Evolutionary conservation across 2,113 vertebrate genomes (phyloP), one percentile per base, ranked within the genome.

Genomic region (Pao palembangensis): DNA sequence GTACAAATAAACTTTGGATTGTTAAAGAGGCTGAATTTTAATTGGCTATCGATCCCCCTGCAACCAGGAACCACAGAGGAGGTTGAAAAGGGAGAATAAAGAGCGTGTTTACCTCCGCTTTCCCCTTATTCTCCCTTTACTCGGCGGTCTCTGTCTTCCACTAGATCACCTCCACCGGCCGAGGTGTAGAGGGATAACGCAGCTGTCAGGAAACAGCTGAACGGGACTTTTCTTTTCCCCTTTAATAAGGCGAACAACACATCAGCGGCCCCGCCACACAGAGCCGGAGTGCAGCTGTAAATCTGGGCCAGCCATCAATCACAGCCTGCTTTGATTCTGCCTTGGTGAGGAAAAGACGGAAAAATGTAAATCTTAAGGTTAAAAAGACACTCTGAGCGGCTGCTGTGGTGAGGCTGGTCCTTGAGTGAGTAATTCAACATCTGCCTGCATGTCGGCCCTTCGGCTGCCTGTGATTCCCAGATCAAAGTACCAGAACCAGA

Each of bases 301-400:
- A 77, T 71, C 64, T 43, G 69, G 3, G 16, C 44, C 44, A 3
- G 43, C 23, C 16, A 28, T 58, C 56, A 41, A 11, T 12, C 55
- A 20, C 57, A 6, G 38, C 46, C 43, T 50, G 55, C 21, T 68
- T 75, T 51, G 38, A 63, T 58, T 54, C 50, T 41, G 16, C 28
- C 34, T 82, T 61, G 28, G 34, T 64, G 58, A 47, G 10, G 3
- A 66, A 61, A 44, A 44, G 28, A 52, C 4, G 31, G 19, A n/a
- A 38, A 61, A 58, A 59, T 5, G 0, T 16, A 16, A 44, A 16
- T 25, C 63, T 56, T 4, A 21, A 14, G 46, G 4, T n/a, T 51
- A 80, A 69, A 76, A 76, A 68, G 72, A 74, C 8, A 50, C 31
- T 54, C 21, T n/a, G 53, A 58, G 61, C 62, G 57, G 57, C 73